Percentiles rank a stretch among this genome's conserved stretches.
phyloP scores from a whole-genome alignment of 2,797 vertebrate species.

The Hemibagrus guttatus region DNA sequence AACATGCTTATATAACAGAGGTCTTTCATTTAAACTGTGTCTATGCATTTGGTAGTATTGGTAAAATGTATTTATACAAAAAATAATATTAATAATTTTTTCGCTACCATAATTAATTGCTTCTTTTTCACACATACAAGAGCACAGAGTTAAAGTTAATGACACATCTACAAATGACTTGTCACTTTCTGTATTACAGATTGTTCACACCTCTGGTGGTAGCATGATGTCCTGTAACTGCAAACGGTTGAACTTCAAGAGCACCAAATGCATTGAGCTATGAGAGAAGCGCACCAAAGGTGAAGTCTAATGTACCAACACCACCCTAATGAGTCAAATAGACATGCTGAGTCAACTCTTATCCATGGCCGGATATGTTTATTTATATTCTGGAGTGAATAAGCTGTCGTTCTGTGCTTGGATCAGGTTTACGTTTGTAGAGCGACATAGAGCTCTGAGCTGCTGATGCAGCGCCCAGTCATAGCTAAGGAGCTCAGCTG shows the following conservation, averaged over 20 bases:
- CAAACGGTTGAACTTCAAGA: not conserved
- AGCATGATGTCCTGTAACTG: not conserved
- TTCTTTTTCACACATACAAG: too few species aligned
- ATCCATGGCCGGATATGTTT: not conserved
- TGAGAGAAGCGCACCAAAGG: not conserved
- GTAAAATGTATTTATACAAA: not conserved
- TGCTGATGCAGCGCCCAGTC: constrained; percentile 51
- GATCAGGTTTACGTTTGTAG: not conserved
- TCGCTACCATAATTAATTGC: not conserved
- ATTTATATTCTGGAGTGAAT: not conserved
- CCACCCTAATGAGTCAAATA: not conserved
- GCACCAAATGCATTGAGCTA: not conserved
- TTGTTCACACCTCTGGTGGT: not conserved
- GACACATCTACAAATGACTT: not conserved
- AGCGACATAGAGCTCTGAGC: constrained; percentile 24
- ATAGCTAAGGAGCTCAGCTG: constrained; percentile 55
- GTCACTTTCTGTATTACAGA: not conserved
- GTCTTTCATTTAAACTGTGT: not conserved
- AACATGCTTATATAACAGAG: not conserved
- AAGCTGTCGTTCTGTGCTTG: not conserved
- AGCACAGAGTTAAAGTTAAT: not conserved
- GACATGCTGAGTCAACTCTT: not conserved
- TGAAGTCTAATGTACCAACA: not conserved
- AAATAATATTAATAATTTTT: too few species aligned
- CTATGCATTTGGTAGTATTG: not conserved